These are phyloP conservation scores for Strix uralensis DNA, from an alignment of 2,113 vertebrate genomes.

Conservation along the genomic window DNA sequence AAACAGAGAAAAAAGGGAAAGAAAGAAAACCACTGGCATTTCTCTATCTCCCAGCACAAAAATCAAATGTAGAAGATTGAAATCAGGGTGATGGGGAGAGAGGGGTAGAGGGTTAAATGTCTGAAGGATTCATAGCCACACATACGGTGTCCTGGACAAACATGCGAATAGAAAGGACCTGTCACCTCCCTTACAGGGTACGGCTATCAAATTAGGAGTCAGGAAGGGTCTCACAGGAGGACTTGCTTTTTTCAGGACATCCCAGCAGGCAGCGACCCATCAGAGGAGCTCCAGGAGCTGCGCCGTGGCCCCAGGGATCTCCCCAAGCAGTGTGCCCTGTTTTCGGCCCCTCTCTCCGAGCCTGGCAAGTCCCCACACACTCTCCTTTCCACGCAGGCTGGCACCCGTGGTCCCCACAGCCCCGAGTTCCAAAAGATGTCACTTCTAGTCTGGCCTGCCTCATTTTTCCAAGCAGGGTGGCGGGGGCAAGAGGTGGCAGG, in stretches of 20 bases:
- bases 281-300: neutral
- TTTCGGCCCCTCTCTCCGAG: neutral
- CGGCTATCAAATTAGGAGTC: neutral
- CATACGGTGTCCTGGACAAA: neutral
- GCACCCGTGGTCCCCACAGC: accelerated
- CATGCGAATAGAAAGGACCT: neutral
- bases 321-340: neutral
- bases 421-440: neutral
- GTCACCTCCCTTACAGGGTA: neutral
- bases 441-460: neutral
- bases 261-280: neutral
- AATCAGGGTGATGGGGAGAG: neutral
- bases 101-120: neutral
- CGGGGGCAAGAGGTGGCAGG: neutral
- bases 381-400: too few relatives aligned
- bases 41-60: neutral
- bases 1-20: neutral
- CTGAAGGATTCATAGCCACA: neutral
- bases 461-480: neutral
- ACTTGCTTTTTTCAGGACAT: neutral
- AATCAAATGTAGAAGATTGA: neutral
- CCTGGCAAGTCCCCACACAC: neutral
- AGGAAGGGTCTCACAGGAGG: neutral
- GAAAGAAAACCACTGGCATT: neutral
- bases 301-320: accelerated